A percentile compares a stretch with the other conserved stretches of the same genome.
Evolutionary conservation across 2,797 vertebrate genomes (phyloP).

Genomic region (Xiphophorus birchmanni): DNA sequence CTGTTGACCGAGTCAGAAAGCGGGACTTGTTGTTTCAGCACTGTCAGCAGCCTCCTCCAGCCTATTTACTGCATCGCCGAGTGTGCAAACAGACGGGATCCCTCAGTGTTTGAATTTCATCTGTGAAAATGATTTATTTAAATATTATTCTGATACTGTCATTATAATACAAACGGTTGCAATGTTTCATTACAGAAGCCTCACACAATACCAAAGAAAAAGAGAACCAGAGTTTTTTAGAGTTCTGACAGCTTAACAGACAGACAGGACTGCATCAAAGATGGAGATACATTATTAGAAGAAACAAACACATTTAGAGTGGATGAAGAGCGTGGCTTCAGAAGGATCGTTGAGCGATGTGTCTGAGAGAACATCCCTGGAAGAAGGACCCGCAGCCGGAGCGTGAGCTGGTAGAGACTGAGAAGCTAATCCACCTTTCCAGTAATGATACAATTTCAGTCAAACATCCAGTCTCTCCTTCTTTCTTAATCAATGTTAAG

Average conservation of each 20-base stretch:
- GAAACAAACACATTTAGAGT: conserved; percentile 69
- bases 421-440: conserved; percentile 1
- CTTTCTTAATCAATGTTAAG: background rate
- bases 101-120: conserved; percentile 68
- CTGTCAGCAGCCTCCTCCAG: background rate
- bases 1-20: conserved; percentile 19
- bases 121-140: conserved; percentile 80
- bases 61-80: background rate
- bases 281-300: conserved; percentile 61
- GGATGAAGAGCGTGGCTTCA: conserved; percentile 49
- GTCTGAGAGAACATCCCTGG: conserved; percentile 53
- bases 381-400: conserved; percentile 15
- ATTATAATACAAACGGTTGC: conserved; percentile 79
- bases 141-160: conserved; percentile 75
- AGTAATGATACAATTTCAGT: background rate
- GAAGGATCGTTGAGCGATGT: conserved; percentile 38
- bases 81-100: conserved; percentile 58
- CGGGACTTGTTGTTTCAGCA: conserved; percentile 10
- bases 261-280: conserved; percentile 71
- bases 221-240: conserved; percentile 67
- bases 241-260: conserved; percentile 70
- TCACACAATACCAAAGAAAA: conserved; percentile 73
- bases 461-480: background rate
- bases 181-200: conserved; percentile 77
- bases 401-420: conserved; percentile 36